phyloP scores from a whole-genome alignment of 2,888 invertebrate genomes.

The Brenthis daphne region DNA sequence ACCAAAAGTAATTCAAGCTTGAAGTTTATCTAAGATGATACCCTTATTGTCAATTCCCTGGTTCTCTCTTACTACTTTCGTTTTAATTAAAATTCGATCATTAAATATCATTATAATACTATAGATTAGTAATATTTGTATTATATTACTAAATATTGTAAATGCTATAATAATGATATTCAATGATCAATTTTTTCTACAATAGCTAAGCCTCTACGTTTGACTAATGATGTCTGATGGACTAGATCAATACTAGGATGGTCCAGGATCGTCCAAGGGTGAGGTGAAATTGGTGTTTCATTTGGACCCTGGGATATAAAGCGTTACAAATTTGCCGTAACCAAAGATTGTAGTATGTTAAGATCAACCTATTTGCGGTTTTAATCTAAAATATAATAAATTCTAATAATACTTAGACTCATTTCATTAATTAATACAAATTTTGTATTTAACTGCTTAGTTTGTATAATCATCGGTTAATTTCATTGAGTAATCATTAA shows the following conservation, averaged over 20 bases:
- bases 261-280: slow-evolving; percentile 74
- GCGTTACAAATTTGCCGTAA: slow-evolving; percentile 39
- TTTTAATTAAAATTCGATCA: slow-evolving; percentile 22
- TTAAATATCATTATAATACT: slow-evolving; percentile 25
- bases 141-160: slow-evolving; percentile 3
- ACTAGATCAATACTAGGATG: slow-evolving; percentile 50
- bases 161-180: slow-evolving; percentile 29
- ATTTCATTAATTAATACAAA: slow-evolving; percentile 19
- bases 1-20: slow-evolving; percentile 10
- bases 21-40: slow-evolving; percentile 37
- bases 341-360: slow-evolving; percentile 28
- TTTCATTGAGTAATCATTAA: not conserved
- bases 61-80: slow-evolving; percentile 44
- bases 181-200: slow-evolving; percentile 38
- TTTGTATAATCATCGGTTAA: not conserved
- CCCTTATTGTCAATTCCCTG: slow-evolving; percentile 68
- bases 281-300: slow-evolving; percentile 73
- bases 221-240: slow-evolving; percentile 52
- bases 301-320: slow-evolving; percentile 74
- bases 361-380: slow-evolving; percentile 15
- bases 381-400: slow-evolving; percentile 29
- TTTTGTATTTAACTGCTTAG: not conserved
- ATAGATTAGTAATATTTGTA: not conserved
- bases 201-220: slow-evolving; percentile 52
- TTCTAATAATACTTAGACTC: slow-evolving; percentile 24